Conservation (phyloP, 2,113 vertebrate species). For the Microtus pennsylvanicus region DNA sequence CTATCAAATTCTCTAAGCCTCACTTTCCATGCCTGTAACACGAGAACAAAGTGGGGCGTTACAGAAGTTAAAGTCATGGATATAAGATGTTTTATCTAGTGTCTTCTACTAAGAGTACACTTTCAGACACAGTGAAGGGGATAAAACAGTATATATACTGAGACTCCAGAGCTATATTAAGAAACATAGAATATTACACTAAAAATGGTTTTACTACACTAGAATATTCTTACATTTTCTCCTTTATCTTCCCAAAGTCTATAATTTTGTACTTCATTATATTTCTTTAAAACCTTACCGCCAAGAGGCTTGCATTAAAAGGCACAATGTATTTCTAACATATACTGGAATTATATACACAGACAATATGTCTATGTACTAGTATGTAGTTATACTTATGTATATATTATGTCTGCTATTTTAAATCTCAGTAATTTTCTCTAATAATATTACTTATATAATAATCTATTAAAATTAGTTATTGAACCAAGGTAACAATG, state of each 20-base stretch:
- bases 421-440: constrained; percentile 42
- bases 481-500: background rate
- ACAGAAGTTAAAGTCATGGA: background rate
- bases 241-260: constrained; percentile 1
- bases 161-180: background rate
- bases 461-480: constrained; percentile 30
- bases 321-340: background rate
- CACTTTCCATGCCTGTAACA: background rate
- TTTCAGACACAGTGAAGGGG: background rate
- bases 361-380: background rate
- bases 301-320: background rate
- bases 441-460: background rate
- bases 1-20: background rate
- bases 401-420: background rate
- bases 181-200: background rate
- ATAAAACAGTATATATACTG: background rate
- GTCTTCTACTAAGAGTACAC: background rate
- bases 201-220: background rate
- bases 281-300: constrained; percentile 47
- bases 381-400: background rate
- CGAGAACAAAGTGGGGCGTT: background rate
- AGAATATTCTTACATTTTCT: background rate
- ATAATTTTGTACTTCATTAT: background rate
- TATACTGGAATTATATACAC: background rate
- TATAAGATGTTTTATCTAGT: background rate